These are phyloP conservation scores for Calycopis cecrops DNA, from an alignment of 1,140 invertebrate species.

Conservation along the genomic window DNA sequence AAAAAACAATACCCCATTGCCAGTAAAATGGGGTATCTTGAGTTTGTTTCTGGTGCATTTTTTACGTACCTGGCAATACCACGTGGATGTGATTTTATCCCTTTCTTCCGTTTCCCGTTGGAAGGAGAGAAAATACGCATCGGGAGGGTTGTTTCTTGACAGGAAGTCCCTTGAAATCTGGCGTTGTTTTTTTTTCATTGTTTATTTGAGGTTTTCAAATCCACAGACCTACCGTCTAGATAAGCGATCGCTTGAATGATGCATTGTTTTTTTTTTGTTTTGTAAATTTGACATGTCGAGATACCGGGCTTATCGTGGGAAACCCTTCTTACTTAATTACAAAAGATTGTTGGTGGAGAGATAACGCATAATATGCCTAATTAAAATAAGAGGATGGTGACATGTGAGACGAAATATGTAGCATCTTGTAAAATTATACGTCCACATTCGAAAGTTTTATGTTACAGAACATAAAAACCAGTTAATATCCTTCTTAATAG, in stretches of 20 bases:
- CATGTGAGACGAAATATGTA: too few relatives aligned
- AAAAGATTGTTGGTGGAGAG: background rate
- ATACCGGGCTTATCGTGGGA: conserved; percentile 1
- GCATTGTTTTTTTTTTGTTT: conserved; percentile 47
- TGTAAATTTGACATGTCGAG: conserved; percentile 27
- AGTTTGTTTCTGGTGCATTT: conserved; percentile 14
- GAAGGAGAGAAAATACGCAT: conserved; percentile 45
- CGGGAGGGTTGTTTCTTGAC: conserved; percentile 31
- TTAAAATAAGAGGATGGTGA: too few relatives aligned
- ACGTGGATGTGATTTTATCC: conserved; percentile 25
- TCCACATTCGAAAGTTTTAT: too few relatives aligned
- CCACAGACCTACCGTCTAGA: conserved; percentile 55
- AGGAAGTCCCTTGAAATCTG: conserved; percentile 70
- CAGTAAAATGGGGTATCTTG: conserved; percentile 8
- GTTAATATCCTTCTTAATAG: too few relatives aligned
- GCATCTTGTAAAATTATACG: too few relatives aligned
- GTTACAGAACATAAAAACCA: too few relatives aligned
- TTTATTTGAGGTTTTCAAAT: conserved; percentile 59
- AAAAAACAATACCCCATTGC: background rate
- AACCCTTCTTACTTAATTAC: conserved; percentile 2
- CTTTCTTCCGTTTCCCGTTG: conserved; percentile 27
- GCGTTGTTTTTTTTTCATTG: conserved; percentile 56
- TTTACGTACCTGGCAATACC: conserved; percentile 17
- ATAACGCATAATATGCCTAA: too few relatives aligned
- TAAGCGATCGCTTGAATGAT: conserved; percentile 50